Evolutionary conservation across 1,140 invertebrate species (phyloP), one percentile per base, ranked within the genome.

Genomic region (Cherax quadricarinatus): DNA sequence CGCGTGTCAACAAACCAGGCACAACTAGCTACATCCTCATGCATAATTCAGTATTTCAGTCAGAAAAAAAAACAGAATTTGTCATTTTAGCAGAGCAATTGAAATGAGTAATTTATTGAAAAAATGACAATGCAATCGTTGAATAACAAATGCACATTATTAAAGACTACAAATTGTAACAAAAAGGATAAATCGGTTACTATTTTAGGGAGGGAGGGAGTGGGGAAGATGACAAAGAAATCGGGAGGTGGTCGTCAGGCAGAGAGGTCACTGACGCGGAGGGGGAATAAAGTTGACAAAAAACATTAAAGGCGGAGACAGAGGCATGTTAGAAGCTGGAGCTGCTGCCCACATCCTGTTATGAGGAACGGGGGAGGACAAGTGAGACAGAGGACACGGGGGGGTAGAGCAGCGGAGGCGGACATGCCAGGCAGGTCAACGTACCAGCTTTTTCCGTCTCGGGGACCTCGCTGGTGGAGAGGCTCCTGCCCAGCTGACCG

Each of bases 391-490:
- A 49, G 80, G 51, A 79, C 62, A 82, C 83, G 84, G 89, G 89
- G 89, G 89, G 85, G 85, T 66, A 93, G 78, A 53, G 88, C 84
- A 87, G 78, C 79, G 62, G 73, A 88, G 60, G 81, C 91, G 80
- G 82, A 62, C 90, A 91, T 91, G 91, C 86, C 86, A 92, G 85
- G 81, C 86, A 82, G 86, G 70, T 90, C 79, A 88, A 90, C 95
- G 96, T 95, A 98, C 97, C 97, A 95, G 96, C 96, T 97, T 98
- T 98, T 95, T 98, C 97, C 94, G 98, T 97, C 7, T 96, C 96
- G 24, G 97, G 97, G 82, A 96, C 96, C 95, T 98, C 97, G 30
- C 97, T 96, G 95, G 97, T 97, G 94, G 97, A 98, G 41, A 98
- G 96, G 96, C 97, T 97, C 94, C 97, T 96, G 82, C 97, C 97